These are phyloP conservation scores for Sinotaia quadrata DNA, from an alignment of 2,888 invertebrate genomes.

Conservation along the genomic window DNA sequence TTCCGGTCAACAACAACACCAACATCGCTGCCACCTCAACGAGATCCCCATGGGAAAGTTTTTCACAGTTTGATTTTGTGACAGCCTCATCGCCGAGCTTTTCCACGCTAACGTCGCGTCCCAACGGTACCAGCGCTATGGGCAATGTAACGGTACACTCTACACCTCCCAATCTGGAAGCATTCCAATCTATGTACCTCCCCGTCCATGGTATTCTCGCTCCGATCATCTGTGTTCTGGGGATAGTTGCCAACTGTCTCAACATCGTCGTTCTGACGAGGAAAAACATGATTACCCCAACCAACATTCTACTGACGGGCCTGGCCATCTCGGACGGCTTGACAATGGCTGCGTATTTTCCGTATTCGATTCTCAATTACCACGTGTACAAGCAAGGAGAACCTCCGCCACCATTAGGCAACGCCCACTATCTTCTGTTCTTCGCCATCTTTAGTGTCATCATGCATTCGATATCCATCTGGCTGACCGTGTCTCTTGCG, in stretches of 20 bases:
- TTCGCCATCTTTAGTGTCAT: slow-evolving; percentile 92
- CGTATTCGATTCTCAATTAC: slow-evolving; percentile 79
- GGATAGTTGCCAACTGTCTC: slow-evolving; percentile 89
- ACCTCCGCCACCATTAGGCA: slow-evolving; percentile 60
- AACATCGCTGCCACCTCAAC: neutral
- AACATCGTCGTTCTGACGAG: slow-evolving; percentile 93
- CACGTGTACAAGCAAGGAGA: slow-evolving; percentile 74
- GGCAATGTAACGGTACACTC: slow-evolving; percentile 12
- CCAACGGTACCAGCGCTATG: neutral
- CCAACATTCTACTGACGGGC: slow-evolving; percentile 89
- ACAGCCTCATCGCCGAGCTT: neutral
- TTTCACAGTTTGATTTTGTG: neutral
- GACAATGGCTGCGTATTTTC: slow-evolving; percentile 91
- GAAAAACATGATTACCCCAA: slow-evolving; percentile 90
- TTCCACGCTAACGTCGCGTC: neutral
- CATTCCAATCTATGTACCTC: slow-evolving; percentile 46
- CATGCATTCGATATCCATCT: slow-evolving; percentile 92
- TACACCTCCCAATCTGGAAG: slow-evolving; percentile 11
- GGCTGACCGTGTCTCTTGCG: slow-evolving; percentile 92
- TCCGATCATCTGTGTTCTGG: slow-evolving; percentile 89
- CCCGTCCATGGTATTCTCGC: slow-evolving; percentile 87
- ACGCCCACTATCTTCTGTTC: slow-evolving; percentile 75
- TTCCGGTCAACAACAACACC: neutral
- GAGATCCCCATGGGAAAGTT: neutral
- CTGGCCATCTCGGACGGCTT: slow-evolving; percentile 91